Evolutionary conservation across 23 tunicate species (phyloP).

Genomic region (Styela plicata): DNA sequence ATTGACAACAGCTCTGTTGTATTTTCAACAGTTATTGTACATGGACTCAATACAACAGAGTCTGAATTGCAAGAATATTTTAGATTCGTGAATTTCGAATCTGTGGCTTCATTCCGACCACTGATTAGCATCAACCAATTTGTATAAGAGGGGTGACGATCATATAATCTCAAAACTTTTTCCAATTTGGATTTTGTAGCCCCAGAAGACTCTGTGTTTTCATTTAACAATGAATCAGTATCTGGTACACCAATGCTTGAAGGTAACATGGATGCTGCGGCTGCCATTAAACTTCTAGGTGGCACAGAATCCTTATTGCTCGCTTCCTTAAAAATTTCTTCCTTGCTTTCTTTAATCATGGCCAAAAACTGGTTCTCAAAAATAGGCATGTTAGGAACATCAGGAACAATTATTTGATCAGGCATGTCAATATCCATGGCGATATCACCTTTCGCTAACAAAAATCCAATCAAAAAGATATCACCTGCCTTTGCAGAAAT

Average conservation of each 20-base stretch:
- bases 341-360: neutral
- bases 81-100: conserved; percentile 3
- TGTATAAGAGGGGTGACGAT: conserved; percentile 25
- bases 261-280: conserved; percentile 1
- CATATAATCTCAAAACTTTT: neutral
- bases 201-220: neutral
- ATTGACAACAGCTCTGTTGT: neutral
- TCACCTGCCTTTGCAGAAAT: neutral
- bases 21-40: conserved; percentile 1
- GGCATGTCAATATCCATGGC: conserved; percentile 9
- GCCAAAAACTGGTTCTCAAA: conserved; percentile 26
- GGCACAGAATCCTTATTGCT: neutral
- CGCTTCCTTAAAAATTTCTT: neutral
- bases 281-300: conserved; percentile 16
- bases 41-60: conserved; percentile 18
- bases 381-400: neutral
- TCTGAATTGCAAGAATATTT: conserved; percentile 23
- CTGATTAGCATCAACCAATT: conserved; percentile 22
- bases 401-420: conserved; percentile 19
- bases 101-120: neutral
- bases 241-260: neutral
- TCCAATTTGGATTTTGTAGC: neutral
- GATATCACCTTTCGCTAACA: neutral
- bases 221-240: neutral
- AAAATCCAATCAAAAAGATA: conserved; percentile 21